Base-by-base conservation (phyloP, 2,797 vertebrate species). In the Tarsius wallacei region DNA sequence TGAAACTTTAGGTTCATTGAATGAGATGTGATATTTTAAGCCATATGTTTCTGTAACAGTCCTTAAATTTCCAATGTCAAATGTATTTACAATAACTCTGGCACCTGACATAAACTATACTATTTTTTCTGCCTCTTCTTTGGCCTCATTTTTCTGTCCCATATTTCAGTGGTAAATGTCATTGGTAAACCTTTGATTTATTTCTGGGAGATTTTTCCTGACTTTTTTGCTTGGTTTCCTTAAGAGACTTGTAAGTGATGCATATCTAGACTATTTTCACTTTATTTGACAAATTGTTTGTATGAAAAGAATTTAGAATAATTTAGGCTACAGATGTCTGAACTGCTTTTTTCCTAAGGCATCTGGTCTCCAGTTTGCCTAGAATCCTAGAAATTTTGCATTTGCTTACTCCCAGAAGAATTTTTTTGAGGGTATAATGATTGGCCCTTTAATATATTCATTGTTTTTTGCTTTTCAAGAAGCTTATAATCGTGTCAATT, bases 181-280 rank as follows among this genome's bases (percentile, higher is more conserved):
- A 42, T 42, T 42, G 81, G 94, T 98, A 94, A 94, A 66, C 24
- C 93, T 95, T 82, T 91, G 26, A 66, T 96, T 98, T 96, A 71
- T 98, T 98, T 98, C 97, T 98, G 97, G 89, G 93, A 98, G 98
- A 95, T 59, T 97, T 97, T 77, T 94, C 49, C 51, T 98, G 96
- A 85, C 90, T 74, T 95, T 98, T 96, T 66, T 91, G 24, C 70
- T 71, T 97, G 71, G 85, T 84, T 77, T 98, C 57, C 97, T 97
- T 96, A 97, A 96, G 96, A 97, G 97, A 64, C 94, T 11, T 96
- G 92, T 7, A 84, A 81, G 31, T 80, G 96, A 24, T 95, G 83
- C 28, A 63, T 68, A 95, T 84, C 59, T n/a, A 93, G 86, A 89
- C 77, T 96, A 82, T 84, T 91, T 68, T 92, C 84, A 96, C 5